Evolutionary conservation across 2,113 vertebrate species (phyloP).

Genomic region (Microcebus ravelobensis): DNA sequence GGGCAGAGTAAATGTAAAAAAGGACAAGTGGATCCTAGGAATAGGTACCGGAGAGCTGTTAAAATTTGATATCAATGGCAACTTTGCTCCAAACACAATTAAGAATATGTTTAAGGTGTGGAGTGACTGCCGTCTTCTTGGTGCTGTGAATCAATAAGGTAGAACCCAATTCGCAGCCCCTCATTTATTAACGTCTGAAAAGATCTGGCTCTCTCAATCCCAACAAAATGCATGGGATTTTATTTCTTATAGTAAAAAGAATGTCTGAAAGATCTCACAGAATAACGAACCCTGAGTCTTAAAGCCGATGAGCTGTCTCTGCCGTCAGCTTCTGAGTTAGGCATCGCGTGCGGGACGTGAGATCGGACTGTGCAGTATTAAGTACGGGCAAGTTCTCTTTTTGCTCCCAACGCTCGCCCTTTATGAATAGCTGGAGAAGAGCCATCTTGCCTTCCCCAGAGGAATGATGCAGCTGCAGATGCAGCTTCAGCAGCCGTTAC

Average conservation of each 20-base stretch:
- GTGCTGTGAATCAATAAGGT: not conserved
- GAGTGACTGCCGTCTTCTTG: not conserved
- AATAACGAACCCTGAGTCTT: not conserved
- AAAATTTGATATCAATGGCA: not conserved
- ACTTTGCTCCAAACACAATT: not conserved
- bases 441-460: slow-evolving; percentile 50
- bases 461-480: slow-evolving; percentile 53
- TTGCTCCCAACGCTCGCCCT: not conserved
- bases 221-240: not conserved
- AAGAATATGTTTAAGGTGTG: not conserved
- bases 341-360: not conserved
- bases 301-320: not conserved
- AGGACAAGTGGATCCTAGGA: not conserved
- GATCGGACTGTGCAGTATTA: not conserved
- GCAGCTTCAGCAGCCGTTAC: slow-evolving; percentile 25
- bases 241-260: not conserved
- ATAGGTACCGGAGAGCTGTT: not conserved
- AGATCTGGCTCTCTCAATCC: not conserved
- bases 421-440: slow-evolving; percentile 21
- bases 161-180: not conserved
- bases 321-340: not conserved
- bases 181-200: not conserved
- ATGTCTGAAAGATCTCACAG: not conserved
- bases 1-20: not conserved
- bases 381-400: not conserved